A percentile compares a stretch with the other conserved stretches of the same genome.
Conservation (phyloP, 2,113 vertebrate species). For the Eublepharis macularius region DNA sequence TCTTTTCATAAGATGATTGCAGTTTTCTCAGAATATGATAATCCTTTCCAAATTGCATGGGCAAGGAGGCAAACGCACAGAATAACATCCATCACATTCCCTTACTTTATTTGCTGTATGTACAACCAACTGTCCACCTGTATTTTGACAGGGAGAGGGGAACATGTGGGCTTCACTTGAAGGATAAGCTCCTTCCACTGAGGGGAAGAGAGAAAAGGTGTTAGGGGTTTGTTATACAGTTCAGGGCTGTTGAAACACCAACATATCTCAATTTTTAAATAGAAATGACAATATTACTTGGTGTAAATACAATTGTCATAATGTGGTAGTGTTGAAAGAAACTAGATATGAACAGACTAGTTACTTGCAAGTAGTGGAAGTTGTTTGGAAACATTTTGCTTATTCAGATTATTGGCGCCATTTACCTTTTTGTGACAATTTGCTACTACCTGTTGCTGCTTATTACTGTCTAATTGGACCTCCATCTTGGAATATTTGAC, state of each 20-base stretch:
- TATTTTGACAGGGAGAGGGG: not conserved
- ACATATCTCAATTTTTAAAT: not conserved
- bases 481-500: too few relatives aligned
- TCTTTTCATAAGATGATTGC: not conserved
- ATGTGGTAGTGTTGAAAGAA: too few relatives aligned
- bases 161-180: not conserved
- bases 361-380: too few relatives aligned
- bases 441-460: too few relatives aligned
- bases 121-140: not conserved
- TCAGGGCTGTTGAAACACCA: not conserved
- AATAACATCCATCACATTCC: not conserved
- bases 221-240: not conserved
- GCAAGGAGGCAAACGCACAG: not conserved
- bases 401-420: too few relatives aligned
- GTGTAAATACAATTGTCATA: too few relatives aligned
- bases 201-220: not conserved
- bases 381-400: too few relatives aligned
- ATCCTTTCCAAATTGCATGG: not conserved
- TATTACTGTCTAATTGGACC: too few relatives aligned
- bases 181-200: not conserved
- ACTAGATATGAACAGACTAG: too few relatives aligned
- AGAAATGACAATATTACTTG: not conserved
- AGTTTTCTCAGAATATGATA: not conserved
- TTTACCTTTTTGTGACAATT: too few relatives aligned
- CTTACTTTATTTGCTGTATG: not conserved